Evolutionary conservation across 2,888 invertebrate species (phyloP).

Genomic region (Chloroclystis v-ata): DNA sequence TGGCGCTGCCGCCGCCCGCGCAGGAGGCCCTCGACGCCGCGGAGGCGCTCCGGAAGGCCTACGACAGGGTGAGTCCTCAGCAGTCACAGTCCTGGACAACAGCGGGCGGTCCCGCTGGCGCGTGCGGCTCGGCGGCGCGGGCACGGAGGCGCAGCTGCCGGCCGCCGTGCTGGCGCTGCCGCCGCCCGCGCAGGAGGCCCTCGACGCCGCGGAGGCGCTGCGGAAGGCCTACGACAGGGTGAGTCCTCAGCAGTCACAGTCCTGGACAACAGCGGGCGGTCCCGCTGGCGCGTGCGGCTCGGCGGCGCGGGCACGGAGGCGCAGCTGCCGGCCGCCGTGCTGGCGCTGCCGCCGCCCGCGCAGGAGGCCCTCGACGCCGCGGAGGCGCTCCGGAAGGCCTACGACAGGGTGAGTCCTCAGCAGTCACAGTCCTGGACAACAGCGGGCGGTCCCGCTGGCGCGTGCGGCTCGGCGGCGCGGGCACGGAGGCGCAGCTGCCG

Average conservation of each 20-base stretch:
- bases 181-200: conserved; percentile 95
- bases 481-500: conserved; percentile 92
- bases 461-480: conserved; percentile 79
- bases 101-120: conserved; percentile 96
- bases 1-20: conserved; percentile 96
- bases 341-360: conserved; percentile 96
- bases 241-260: conserved; percentile 81
- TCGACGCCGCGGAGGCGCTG: conserved; percentile 89
- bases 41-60: conserved; percentile 87
- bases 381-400: conserved; percentile 87
- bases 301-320: conserved; percentile 91
- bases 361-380: conserved; percentile 93
- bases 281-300: conserved; percentile 85
- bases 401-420: conserved; percentile 81
- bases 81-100: conserved; percentile 93
- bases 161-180: conserved; percentile 96
- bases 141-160: conserved; percentile 92
- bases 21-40: conserved; percentile 93
- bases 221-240: conserved; percentile 90
- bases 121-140: conserved; percentile 79
- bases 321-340: conserved; percentile 94
- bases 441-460: conserved; percentile 96
- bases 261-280: conserved; percentile 94
- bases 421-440: conserved; percentile 93
- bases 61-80: conserved; percentile 81